Evolutionary conservation across 2,113 vertebrate genomes (phyloP), one percentile per base, ranked within the genome.

Genomic region (Pristiophorus japonicus): DNA sequence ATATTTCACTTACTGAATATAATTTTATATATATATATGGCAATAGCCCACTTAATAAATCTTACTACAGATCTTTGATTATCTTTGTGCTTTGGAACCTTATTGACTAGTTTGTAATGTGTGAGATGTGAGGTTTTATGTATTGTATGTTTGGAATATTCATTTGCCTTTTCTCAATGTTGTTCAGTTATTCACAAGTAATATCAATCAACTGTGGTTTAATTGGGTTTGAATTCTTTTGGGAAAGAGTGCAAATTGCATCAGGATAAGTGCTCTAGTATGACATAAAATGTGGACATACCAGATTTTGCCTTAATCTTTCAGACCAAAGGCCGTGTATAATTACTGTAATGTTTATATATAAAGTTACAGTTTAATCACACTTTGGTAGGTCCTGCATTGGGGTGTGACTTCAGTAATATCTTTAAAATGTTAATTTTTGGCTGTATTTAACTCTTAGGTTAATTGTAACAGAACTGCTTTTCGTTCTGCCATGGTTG

Each of bases 271-370:
- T 70, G 66, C 45, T 70, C 27, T 34, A 59, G 11, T 62, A 10
- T 90, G 51, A 30, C 51, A 45, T 34, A 70, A 47, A 34, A 94
- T 94, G 93, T 51, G 93, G 66, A 45, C 93, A 51, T 94, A 70
- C 45, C 63, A 94, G 66, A 94, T 94, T 94, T 70, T 73, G 93
- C 93, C 93, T 94, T 94, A 94, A 70, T 70, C 66, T 94, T 94
- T 94, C 93, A 94, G 42, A 27, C 65, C 93, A 94, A 94, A 94
- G 63, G 93, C 66, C 51, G 65, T 70, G 93, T 45, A 70, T 70
- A 94, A 73, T 45, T 73, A 47, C 51, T 70, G 66, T 94, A 70
- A 94, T 51, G 16, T 38, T 63, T 92, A 63, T 63, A 38, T 22
- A 62, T 34, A 62, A 93, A 47, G 38, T 94, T 94, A 51, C 42